A percentile compares a stretch with the other conserved stretches of the same genome.
Conservation (phyloP, 2,797 vertebrate species). For the Perodicticus potto region DNA sequence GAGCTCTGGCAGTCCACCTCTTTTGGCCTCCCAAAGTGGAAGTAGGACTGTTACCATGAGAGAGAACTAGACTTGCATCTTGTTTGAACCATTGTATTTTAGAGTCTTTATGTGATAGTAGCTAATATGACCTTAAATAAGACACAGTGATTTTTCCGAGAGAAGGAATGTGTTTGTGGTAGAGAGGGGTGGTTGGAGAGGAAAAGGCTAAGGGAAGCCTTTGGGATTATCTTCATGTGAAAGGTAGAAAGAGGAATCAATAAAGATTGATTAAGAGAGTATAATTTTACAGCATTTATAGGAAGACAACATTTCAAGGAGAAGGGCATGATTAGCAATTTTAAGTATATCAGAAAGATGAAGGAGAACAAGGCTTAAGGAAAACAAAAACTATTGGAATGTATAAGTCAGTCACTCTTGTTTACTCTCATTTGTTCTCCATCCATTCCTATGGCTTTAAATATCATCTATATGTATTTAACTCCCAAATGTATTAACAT, state of each 20-base stretch:
- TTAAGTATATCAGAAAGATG: not conserved
- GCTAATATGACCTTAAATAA: not conserved
- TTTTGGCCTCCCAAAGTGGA: no score
- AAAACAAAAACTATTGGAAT: not conserved
- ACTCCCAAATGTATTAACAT: not conserved
- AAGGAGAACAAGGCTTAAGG: not conserved
- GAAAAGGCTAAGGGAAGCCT: not conserved
- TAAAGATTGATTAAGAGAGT: not conserved
- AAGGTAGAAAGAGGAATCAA: not conserved
- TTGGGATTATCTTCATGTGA: not conserved
- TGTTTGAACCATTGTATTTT: conserved; percentile 9
- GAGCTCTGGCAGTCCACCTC: no score
- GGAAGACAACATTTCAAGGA: conserved; percentile 34
- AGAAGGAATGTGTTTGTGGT: not conserved
- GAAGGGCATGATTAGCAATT: not conserved
- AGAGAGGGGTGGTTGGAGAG: not conserved
- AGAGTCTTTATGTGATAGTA: not conserved
- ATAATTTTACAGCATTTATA: not conserved
- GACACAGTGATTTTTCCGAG: not conserved
- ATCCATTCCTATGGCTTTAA: not conserved
- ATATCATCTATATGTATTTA: not conserved
- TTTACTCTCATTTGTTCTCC: not conserved
- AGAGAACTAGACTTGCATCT: not conserved
- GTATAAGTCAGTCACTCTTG: not conserved
- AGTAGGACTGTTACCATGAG: not conserved